Conservation (phyloP, 2,797 vertebrate species). For the Diplodus puntazzo region DNA sequence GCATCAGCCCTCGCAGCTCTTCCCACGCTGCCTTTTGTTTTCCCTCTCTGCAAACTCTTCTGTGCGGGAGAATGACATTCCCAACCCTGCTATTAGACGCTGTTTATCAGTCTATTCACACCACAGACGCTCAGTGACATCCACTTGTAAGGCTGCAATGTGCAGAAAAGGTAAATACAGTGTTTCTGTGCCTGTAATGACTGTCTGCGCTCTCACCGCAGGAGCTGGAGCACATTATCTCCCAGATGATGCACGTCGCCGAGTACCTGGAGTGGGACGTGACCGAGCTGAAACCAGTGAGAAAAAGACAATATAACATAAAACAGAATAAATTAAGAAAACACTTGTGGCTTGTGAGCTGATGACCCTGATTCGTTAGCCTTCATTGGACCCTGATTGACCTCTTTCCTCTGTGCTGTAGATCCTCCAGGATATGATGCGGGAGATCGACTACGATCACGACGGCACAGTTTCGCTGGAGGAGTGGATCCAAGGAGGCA, state of each 20-base stretch:
- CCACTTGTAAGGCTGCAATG: conserved; percentile 54
- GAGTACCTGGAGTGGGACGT: conserved; percentile 98
- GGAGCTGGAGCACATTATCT: conserved; percentile 96
- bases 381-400: too few species aligned
- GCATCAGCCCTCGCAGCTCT: conserved; percentile 58
- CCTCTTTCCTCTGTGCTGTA: conserved; percentile 46
- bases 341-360: too few species aligned
- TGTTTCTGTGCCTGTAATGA: conserved; percentile 67
- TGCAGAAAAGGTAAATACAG: conserved; percentile 67
- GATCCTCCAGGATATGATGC: conserved; percentile 99
- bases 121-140: conserved; percentile 38
- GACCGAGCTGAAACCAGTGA: conserved; percentile 94
- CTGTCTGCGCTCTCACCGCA: conserved; percentile 69
- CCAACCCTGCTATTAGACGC: conserved; percentile 67
- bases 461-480: conserved; percentile 95
- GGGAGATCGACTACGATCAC: conserved; percentile 95
- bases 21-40: conserved; percentile 73
- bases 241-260: conserved; percentile 98
- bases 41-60: conserved; percentile 25
- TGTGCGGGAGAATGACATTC: conserved; percentile 38
- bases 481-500: conserved; percentile 97
- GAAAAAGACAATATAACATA: conserved; percentile 32
- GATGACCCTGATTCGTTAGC: neutral
- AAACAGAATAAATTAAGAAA: too few species aligned
- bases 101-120: conserved; percentile 59